Evolutionary conservation across 2,888 invertebrate species (phyloP).

Genomic region (Lithophane socia): DNA sequence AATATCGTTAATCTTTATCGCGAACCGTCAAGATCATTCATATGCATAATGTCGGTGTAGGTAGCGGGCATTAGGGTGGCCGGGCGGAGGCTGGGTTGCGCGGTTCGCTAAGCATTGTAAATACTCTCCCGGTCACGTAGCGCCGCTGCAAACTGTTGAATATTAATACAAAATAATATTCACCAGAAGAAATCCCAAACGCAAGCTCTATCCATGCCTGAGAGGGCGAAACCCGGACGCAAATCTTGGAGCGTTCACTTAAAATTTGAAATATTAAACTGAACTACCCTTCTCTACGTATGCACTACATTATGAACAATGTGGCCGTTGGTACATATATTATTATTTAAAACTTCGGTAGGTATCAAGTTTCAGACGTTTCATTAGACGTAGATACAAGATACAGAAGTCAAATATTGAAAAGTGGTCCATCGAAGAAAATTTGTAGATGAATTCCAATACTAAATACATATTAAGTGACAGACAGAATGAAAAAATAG

Average conservation of each 20-base stretch:
- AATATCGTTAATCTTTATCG: conserved; percentile 57
- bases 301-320: neutral
- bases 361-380: neutral
- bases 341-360: neutral
- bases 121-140: conserved; percentile 87
- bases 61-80: conserved; percentile 65
- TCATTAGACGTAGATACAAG: neutral
- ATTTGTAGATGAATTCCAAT: neutral
- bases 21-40: conserved; percentile 68
- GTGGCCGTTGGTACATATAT: neutral
- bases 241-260: conserved; percentile 44
- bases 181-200: conserved; percentile 78
- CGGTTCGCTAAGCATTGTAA: conserved; percentile 87
- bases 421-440: neutral
- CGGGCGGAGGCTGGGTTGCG: conserved; percentile 74
- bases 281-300: conserved; percentile 13
- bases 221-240: conserved; percentile 71
- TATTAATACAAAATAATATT: conserved; percentile 87
- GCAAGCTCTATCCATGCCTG: conserved; percentile 71
- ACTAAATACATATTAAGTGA: neutral
- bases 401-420: neutral
- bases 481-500: neutral
- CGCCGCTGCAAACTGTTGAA: conserved; percentile 86
- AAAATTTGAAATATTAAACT: conserved; percentile 42
- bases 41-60: conserved; percentile 75